A percentile compares a stretch with the other conserved stretches of the same genome.
phyloP scores from a whole-genome alignment of 1,140 invertebrate species.

The Trichomalopsis sarcophagae region DNA sequence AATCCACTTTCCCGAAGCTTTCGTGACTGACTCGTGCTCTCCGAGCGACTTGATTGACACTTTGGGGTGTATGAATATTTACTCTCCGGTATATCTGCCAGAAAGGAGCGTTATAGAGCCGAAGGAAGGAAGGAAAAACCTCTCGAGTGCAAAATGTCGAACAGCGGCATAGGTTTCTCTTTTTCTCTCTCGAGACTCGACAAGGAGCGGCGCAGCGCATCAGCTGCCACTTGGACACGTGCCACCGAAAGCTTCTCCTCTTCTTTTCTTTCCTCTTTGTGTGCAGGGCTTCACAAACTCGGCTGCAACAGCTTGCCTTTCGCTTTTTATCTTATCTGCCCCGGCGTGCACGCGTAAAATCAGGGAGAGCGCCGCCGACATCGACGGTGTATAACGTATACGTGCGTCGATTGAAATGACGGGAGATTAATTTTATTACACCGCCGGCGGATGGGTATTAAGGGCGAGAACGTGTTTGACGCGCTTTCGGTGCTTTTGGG shows the following conservation, averaged over 20 bases:
- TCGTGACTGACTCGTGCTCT: background rate
- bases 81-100: background rate
- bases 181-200: conserved; percentile 29
- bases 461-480: too few species aligned
- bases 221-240: conserved; percentile 67
- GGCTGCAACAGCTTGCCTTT: background rate
- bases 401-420: too few species aligned
- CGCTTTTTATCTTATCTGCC: background rate
- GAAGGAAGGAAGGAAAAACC: conserved; percentile 39
- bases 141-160: conserved; percentile 32
- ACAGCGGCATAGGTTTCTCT: conserved; percentile 32
- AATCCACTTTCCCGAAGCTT: background rate
- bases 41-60: background rate
- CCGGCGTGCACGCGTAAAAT: background rate
- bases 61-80: background rate
- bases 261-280: conserved; percentile 12
- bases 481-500: too few species aligned
- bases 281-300: background rate
- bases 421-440: too few species aligned
- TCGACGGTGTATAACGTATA: too few species aligned
- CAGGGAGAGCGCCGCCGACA: too few species aligned
- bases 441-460: too few species aligned
- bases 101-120: too few species aligned
- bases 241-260: conserved; percentile 54
- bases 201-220: conserved; percentile 54